phyloP scores from a whole-genome alignment of 2,113 vertebrate species.

The Drymodes brunneopygia region DNA sequence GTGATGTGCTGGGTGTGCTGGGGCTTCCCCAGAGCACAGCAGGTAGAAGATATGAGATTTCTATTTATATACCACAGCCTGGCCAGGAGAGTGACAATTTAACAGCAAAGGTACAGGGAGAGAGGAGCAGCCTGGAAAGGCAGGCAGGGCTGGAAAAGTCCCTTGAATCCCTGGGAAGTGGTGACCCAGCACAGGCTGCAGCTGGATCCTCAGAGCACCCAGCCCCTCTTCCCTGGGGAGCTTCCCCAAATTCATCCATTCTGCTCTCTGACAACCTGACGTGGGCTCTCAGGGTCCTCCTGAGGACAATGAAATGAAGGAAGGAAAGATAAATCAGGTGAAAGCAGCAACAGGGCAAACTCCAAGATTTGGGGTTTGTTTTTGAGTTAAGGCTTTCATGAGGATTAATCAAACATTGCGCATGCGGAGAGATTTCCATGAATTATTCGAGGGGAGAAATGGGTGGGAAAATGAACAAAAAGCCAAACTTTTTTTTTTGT shows the following conservation, averaged over 20 bases:
- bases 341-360: neutral
- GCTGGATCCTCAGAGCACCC: neutral
- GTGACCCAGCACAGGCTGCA: neutral
- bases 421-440: neutral
- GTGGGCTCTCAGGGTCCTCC: neutral
- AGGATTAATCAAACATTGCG: neutral
- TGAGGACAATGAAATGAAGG: neutral
- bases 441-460: neutral
- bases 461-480: neutral
- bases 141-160: neutral
- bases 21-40: constrained; percentile 43
- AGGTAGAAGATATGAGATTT: constrained; percentile 56
- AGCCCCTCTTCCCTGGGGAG: neutral
- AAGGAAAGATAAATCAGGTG: neutral
- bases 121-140: neutral
- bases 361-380: neutral
- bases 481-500: neutral
- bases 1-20: constrained; percentile 1
- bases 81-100: neutral
- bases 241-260: neutral
- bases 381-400: neutral
- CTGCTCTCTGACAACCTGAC: neutral
- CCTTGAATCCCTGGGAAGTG: neutral
- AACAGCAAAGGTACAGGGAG: neutral
- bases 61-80: constrained; percentile 39